Percentiles rank a stretch among this genome's conserved stretches.
Conservation (phyloP, 2,797 vertebrate genomes). For the Premnoplex brunnescens region DNA sequence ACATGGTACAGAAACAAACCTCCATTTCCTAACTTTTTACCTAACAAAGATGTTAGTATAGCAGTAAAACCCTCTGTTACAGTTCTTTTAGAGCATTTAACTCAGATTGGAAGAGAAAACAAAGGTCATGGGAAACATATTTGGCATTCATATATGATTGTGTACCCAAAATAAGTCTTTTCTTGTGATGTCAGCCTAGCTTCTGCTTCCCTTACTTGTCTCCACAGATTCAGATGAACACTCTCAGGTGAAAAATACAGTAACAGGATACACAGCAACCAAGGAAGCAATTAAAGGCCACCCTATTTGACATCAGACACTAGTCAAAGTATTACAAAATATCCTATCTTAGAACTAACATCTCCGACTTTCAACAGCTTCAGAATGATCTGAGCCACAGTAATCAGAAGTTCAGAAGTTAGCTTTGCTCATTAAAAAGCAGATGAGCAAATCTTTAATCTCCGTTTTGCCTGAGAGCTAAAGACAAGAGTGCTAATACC, state of each 20-base stretch:
- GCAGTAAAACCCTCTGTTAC: not conserved
- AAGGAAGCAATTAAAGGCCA: constrained; percentile 7
- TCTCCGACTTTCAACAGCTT: constrained; percentile 1
- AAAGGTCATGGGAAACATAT: constrained; percentile 20
- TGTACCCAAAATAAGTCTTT: not conserved
- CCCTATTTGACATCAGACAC: not conserved
- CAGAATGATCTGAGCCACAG: not conserved
- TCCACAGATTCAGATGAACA: not conserved
- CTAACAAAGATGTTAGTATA: not conserved
- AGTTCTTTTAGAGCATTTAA: not conserved
- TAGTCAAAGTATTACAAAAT: constrained; percentile 23
- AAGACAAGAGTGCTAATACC: not conserved
- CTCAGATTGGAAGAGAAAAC: not conserved
- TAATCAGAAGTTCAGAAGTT: constrained; percentile 7
- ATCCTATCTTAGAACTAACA: not conserved
- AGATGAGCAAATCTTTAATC: constrained; percentile 4
- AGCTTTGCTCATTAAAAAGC: constrained; percentile 18
- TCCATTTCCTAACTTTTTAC: not conserved
- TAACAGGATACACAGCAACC: not conserved
- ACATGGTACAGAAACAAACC: not conserved
- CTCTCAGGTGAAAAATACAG: not conserved
- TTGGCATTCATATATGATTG: not conserved
- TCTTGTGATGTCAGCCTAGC: not conserved
- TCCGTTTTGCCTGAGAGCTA: not conserved
- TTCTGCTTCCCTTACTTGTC: not conserved